Evolutionary conservation across 2,888 invertebrate genomes (phyloP).

Genomic region (Euplexia lucipara): DNA sequence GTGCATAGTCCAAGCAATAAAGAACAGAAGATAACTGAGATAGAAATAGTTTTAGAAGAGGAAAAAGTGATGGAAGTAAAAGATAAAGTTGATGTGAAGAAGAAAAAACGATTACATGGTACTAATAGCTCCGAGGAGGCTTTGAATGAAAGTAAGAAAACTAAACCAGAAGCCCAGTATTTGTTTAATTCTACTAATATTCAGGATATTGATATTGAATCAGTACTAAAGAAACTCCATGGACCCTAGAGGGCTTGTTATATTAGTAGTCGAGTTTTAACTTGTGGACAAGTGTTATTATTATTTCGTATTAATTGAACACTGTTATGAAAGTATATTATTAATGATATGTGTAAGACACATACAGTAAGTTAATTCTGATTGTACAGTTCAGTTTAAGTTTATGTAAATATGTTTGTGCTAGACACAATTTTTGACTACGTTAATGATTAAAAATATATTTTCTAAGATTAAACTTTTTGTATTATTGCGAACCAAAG

Average conservation of each 20-base stretch:
- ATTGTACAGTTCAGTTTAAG: slow-evolving; percentile 56
- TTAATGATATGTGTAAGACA: slow-evolving; percentile 73
- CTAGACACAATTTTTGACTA: slow-evolving; percentile 65
- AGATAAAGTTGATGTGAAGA: slow-evolving; percentile 74
- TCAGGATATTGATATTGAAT: slow-evolving; percentile 87
- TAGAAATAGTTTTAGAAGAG: slow-evolving; percentile 80
- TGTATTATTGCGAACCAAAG: slow-evolving; percentile 46
- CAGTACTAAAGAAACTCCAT: slow-evolving; percentile 86
- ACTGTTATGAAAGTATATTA: slow-evolving; percentile 54
- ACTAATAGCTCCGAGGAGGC: slow-evolving; percentile 75
- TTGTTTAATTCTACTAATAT: slow-evolving; percentile 82
- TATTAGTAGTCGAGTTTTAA: slow-evolving; percentile 36
- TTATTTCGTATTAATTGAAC: slow-evolving; percentile 29
- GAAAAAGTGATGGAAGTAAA: slow-evolving; percentile 73
- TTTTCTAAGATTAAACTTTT: slow-evolving; percentile 53
- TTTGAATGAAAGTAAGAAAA: slow-evolving; percentile 75
- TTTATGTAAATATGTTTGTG: slow-evolving; percentile 62
- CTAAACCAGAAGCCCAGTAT: slow-evolving; percentile 79
- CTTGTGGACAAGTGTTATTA: slow-evolving; percentile 43
- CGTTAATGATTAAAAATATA: slow-evolving; percentile 48
- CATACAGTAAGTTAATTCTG: slow-evolving; percentile 62
- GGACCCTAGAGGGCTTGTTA: slow-evolving; percentile 76
- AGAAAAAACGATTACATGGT: slow-evolving; percentile 79
- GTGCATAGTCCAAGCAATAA: slow-evolving; percentile 68
- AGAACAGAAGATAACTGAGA: slow-evolving; percentile 70